phyloP scores from a whole-genome alignment of 1,140 invertebrate species.

The Drosophila guanche region DNA sequence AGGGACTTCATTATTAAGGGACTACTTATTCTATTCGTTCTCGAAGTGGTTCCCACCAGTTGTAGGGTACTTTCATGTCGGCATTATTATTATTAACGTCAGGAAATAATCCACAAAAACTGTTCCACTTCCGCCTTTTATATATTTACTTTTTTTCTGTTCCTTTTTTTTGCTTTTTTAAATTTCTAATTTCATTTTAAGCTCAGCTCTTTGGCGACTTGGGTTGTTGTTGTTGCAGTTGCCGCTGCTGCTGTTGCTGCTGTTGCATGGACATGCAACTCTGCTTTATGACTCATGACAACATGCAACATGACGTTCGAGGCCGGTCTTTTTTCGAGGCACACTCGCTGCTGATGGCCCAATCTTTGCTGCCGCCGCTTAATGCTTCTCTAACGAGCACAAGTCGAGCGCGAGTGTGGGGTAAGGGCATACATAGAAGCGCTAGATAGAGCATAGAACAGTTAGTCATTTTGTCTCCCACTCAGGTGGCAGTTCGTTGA shows the following conservation, averaged over 20 bases:
- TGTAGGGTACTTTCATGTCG: background rate
- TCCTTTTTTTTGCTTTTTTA: conserved; percentile 38
- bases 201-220: conserved; percentile 59
- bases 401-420: conserved; percentile 9
- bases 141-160: conserved; percentile 27
- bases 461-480: conserved; percentile 48
- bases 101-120: conserved; percentile 31
- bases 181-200: conserved; percentile 76
- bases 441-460: conserved; percentile 41
- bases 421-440: too few relatives aligned
- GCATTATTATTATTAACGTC: conserved; percentile 4
- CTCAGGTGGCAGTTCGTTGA: conserved; percentile 64
- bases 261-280: conserved; percentile 62
- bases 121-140: conserved; percentile 39
- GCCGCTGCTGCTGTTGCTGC: conserved; percentile 21
- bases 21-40: background rate
- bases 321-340: conserved; percentile 11
- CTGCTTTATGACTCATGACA: conserved; percentile 81
- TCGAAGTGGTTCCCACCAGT: background rate
- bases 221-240: conserved; percentile 42
- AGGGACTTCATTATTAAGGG: too few relatives aligned
- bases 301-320: conserved; percentile 73
- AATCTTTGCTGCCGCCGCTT: conserved; percentile 11
- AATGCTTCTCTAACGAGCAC: conserved; percentile 50
- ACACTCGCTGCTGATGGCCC: background rate